These are phyloP conservation scores for Homarus americanus DNA, from an alignment of 1,140 invertebrate genomes.

Conservation along the genomic window DNA sequence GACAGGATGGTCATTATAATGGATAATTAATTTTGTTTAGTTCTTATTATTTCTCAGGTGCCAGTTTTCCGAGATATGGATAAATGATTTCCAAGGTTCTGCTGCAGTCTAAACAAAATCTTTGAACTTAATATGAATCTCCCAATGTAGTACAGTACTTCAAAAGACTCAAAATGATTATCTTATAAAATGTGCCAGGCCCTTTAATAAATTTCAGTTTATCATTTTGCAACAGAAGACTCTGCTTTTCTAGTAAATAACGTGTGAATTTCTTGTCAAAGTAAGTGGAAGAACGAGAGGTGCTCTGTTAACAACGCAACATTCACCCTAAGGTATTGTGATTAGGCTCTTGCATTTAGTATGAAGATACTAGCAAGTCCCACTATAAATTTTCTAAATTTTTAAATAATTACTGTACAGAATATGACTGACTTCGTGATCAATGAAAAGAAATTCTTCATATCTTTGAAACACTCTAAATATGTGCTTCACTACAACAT, in stretches of 20 bases:
- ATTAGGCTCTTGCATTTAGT: not conserved
- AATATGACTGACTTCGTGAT: not conserved
- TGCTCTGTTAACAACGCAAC: constrained; percentile 8
- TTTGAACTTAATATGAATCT: no score
- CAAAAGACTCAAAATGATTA: not conserved
- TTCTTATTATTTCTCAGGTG: no score
- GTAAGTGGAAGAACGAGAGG: constrained; percentile 28
- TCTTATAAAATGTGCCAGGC: constrained; percentile 29
- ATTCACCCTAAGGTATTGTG: constrained; percentile 15
- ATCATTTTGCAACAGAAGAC: constrained; percentile 2
- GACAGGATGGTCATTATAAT: no score
- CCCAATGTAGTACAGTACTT: constrained; percentile 11
- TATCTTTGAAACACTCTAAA: not conserved
- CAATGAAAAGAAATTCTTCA: not conserved
- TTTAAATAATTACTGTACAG: not conserved
- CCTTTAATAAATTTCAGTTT: not conserved
- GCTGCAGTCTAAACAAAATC: no score
- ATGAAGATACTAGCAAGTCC: not conserved
- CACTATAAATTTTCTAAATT: not conserved
- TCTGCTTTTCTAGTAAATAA: not conserved
- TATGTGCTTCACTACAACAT: not conserved
- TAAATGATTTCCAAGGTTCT: no score
- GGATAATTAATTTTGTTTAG: no score
- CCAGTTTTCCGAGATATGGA: no score
- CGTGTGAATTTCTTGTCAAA: constrained; percentile 37